A percentile compares a stretch with the other conserved stretches of the same genome.
These are phyloP conservation scores for Ophion obscuratus DNA, from an alignment of 2,888 invertebrate genomes.

Conservation along the genomic window DNA sequence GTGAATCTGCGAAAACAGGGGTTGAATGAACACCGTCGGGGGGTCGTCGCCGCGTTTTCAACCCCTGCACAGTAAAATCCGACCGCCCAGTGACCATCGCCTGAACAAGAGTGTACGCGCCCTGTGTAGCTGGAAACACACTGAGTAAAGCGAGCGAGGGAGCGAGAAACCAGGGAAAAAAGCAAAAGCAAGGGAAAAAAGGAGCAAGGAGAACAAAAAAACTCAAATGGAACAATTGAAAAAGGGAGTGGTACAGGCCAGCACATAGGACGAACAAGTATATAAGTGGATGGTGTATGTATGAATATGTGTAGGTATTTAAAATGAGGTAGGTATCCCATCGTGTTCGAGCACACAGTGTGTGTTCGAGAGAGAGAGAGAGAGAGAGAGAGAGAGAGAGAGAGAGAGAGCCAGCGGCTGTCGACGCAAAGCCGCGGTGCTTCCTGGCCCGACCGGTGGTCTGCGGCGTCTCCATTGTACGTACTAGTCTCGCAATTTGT, in stretches of 20 bases:
- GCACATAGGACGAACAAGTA: conserved; percentile 16
- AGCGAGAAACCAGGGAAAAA: conserved; percentile 55
- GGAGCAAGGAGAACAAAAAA: background rate
- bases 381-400: conserved; percentile 28
- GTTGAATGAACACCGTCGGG: conserved; percentile 72
- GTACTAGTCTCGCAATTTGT: conserved; percentile 63
- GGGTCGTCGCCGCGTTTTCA: conserved; percentile 58
- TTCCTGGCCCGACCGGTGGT: conserved; percentile 42
- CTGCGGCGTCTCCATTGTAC: conserved; percentile 65
- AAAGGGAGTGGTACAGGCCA: conserved; percentile 65
- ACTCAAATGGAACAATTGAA: conserved; percentile 75
- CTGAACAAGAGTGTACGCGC: conserved; percentile 32
- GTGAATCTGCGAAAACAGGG: conserved; percentile 74
- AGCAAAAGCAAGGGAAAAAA: conserved; percentile 36
- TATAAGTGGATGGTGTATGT: conserved; percentile 2
- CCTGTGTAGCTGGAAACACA: conserved; percentile 56
- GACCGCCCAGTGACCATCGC: conserved; percentile 44
- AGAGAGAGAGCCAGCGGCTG: conserved; percentile 42
- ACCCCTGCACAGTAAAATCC: conserved; percentile 52
- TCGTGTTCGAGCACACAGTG: conserved; percentile 55
- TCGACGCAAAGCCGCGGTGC: conserved; percentile 40
- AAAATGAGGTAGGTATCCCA: conserved; percentile 47
- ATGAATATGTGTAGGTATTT: conserved; percentile 21
- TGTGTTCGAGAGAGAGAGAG: background rate
- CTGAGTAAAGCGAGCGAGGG: conserved; percentile 27